These are phyloP conservation scores for Heterotis niloticus DNA, from an alignment of 2,113 vertebrate genomes.

Conservation along the genomic window DNA sequence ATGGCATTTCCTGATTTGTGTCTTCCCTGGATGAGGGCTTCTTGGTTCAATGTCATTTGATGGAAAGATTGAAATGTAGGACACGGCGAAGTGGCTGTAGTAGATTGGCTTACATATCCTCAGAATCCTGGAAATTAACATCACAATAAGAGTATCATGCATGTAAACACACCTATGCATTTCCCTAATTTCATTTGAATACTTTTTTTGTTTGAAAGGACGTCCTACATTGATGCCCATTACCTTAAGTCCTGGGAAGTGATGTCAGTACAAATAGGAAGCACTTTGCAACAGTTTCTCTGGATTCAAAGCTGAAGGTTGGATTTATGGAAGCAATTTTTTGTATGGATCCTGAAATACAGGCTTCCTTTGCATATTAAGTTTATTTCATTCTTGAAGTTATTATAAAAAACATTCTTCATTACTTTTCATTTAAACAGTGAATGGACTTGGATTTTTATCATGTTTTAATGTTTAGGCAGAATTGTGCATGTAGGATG, in stretches of 20 bases:
- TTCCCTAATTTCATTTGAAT: neutral
- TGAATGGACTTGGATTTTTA: too few relatives aligned
- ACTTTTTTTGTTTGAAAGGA: constrained; percentile 52
- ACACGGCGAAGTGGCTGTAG: constrained; percentile 67
- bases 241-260: constrained; percentile 68
- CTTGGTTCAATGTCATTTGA: constrained; percentile 72
- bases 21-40: constrained; percentile 61
- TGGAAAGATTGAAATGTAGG: constrained; percentile 77
- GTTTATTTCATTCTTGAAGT: too few relatives aligned
- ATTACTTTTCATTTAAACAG: too few relatives aligned
- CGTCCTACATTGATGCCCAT: constrained; percentile 66
- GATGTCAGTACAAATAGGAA: constrained; percentile 65
- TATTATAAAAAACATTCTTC: too few relatives aligned
- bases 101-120: constrained; percentile 33
- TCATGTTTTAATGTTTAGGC: too few relatives aligned
- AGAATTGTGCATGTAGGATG: too few relatives aligned
- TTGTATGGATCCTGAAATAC: neutral
- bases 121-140: neutral
- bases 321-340: neutral
- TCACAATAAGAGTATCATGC: neutral
- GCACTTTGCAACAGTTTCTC: constrained; percentile 72
- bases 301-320: constrained; percentile 78
- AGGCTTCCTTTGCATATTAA: too few relatives aligned
- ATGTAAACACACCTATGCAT: neutral
- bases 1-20: constrained; percentile 73